Evolutionary conservation across 2,113 vertebrate species (phyloP).

Genomic region (Vicugna pacos): DNA sequence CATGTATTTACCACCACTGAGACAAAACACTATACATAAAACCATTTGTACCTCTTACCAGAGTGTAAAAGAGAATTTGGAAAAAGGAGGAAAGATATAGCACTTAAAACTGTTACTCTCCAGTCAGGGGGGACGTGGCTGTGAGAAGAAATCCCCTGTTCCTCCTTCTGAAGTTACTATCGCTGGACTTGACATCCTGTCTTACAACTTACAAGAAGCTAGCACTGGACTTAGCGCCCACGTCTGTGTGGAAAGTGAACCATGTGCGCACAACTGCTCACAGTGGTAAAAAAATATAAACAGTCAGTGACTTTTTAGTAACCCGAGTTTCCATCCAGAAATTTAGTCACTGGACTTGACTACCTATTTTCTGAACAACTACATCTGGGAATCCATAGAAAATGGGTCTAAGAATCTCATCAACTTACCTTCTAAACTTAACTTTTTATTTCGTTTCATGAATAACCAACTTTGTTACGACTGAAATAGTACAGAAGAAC

Average conservation of each 20-base stretch:
- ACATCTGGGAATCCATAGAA: background rate
- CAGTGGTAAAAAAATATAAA: background rate
- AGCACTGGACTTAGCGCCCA: background rate
- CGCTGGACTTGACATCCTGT: background rate
- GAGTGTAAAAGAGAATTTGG: background rate
- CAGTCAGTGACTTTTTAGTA: background rate
- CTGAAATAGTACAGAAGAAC: too few relatives aligned
- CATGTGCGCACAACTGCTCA: background rate
- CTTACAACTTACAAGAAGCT: background rate
- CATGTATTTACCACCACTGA: background rate
- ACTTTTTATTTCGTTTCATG: background rate
- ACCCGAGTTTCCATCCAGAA: background rate
- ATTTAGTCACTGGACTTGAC: background rate
- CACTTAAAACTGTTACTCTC: background rate
- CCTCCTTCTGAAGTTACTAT: background rate
- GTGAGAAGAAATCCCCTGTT: rapidly evolving
- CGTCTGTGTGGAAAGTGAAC: background rate
- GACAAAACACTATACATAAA: background rate
- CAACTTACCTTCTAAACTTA: background rate
- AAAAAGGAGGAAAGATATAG: background rate
- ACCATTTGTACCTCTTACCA: background rate
- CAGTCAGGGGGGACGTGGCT: background rate
- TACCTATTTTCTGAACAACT: background rate
- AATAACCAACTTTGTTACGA: background rate
- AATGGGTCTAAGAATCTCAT: background rate